phyloP scores from a whole-genome alignment of 2,113 vertebrate genomes.

The Muntiacus muntjak region DNA sequence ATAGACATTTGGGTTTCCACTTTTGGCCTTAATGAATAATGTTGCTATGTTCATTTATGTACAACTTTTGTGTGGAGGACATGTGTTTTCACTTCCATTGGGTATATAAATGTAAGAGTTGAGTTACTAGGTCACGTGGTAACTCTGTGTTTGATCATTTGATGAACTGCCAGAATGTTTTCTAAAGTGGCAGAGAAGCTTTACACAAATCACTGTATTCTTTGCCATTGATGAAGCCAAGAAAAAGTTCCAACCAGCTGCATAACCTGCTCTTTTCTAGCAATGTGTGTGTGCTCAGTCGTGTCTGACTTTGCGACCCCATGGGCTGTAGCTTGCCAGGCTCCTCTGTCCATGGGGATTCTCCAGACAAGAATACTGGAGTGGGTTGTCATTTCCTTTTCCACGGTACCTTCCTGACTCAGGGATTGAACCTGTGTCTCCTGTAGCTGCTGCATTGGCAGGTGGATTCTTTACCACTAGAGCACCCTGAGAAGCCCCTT shows the following conservation, averaged over 20 bases:
- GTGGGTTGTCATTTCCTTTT: neutral
- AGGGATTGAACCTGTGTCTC: neutral
- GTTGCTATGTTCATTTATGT: neutral
- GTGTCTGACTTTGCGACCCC: neutral
- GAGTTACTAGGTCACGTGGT: neutral
- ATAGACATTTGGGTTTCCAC: neutral
- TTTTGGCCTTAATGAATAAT: neutral
- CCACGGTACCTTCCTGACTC: neutral
- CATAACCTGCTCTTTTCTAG: neutral
- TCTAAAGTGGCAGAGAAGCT: neutral
- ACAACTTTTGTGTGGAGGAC: neutral
- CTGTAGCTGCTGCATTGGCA: neutral
- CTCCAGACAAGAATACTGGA: neutral
- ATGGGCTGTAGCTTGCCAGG: neutral
- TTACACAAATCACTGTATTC: neutral
- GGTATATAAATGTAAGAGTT: neutral
- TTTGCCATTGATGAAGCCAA: neutral
- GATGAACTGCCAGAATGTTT: neutral
- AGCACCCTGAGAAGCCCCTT: neutral
- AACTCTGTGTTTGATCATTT: neutral
- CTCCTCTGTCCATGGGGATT: neutral
- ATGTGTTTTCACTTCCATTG: neutral
- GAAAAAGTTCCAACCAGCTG: neutral
- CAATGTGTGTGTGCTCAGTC: neutral
- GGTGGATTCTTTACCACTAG: neutral